phyloP scores from a whole-genome alignment of 2,113 vertebrate genomes.

The Megaceryle torquata region DNA sequence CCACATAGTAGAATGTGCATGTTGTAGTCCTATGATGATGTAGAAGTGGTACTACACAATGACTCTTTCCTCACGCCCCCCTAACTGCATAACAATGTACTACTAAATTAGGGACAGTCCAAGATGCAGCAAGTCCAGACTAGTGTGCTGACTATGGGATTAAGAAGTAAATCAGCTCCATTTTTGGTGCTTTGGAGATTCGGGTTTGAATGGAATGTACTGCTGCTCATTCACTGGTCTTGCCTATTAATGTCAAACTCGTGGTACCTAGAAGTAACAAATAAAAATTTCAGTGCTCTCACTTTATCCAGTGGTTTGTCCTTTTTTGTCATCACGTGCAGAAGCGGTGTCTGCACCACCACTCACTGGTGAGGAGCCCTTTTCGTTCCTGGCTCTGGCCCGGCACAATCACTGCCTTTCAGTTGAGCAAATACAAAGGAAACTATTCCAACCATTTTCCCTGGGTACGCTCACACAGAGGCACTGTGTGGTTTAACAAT shows the following conservation, averaged over 20 bases:
- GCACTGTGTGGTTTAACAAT: neutral
- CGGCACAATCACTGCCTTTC: rapidly evolving
- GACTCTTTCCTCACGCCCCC: conserved; percentile 65
- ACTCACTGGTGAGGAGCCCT: neutral
- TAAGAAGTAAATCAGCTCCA: conserved; percentile 68
- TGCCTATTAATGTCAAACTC: conserved; percentile 71
- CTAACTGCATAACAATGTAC: conserved; percentile 65
- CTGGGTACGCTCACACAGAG: neutral
- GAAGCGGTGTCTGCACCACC: rapidly evolving
- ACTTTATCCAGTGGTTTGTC: conserved; percentile 55
- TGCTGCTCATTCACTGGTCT: conserved; percentile 75
- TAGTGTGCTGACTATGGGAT: conserved; percentile 61
- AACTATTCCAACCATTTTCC: neutral
- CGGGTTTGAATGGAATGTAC: conserved; percentile 62
- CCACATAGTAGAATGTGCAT: conserved; percentile 90
- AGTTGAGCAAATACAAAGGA: neutral
- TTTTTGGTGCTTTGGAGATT: conserved; percentile 75
- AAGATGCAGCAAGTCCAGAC: conserved; percentile 71
- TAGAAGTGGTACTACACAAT: conserved; percentile 83
- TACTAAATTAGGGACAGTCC: conserved; percentile 71
- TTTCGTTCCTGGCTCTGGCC: neutral
- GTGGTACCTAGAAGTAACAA: conserved; percentile 75
- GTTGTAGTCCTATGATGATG: conserved; percentile 86
- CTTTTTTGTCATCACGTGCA: neutral
- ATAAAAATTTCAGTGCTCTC: conserved; percentile 75